Evolutionary conservation across 1,140 invertebrate genomes (phyloP), one percentile per base, ranked within the genome.

Genomic region (Phortica variegata): DNA sequence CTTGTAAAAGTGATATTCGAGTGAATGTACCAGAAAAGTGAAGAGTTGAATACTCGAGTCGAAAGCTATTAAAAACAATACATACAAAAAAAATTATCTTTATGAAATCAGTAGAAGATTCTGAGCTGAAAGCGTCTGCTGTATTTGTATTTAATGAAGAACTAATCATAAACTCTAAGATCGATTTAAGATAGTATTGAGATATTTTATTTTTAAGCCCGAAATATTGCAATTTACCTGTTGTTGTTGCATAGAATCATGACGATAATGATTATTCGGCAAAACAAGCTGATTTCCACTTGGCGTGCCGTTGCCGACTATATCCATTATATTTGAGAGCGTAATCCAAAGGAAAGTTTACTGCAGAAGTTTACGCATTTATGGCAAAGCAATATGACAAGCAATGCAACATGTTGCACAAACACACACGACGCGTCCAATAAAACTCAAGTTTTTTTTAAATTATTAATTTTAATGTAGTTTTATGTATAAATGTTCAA

Each of bases 181-280:
- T n/a, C n/a, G n/a, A n/a, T n/a, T n/a, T n/a, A n/a, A n/a, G n/a
- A n/a, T n/a, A n/a, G n/a, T n/a, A n/a, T n/a, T n/a, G n/a, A n/a
- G n/a, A n/a, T n/a, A n/a, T n/a, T n/a, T n/a, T n/a, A n/a, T n/a
- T n/a, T n/a, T n/a, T n/a, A n/a, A n/a, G n/a, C n/a, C n/a, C n/a
- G n/a, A n/a, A n/a, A n/a, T n/a, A n/a, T n/a, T n/a, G n/a, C n/a
- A 29, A 51, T 51, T 73, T 73, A 73, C 70, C 70, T 73, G 70
- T 65, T 73, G 70, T 65, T 73, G 70, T 57, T 63, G 47, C 41
- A 68, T 46, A 48, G 70, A 73, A 49, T 73, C 70, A 68, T 73
- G 62, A 9, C 70, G 70, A 73, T 65, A 73, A 54, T 73, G 70
- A 61, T 73, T 73, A 54, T 73, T 73, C 41, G 70, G 65, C 58